A percentile compares a stretch with the other conserved stretches of the same genome.
phyloP scores from a whole-genome alignment of 2,113 vertebrate genomes.

The Carassius gibelio region DNA sequence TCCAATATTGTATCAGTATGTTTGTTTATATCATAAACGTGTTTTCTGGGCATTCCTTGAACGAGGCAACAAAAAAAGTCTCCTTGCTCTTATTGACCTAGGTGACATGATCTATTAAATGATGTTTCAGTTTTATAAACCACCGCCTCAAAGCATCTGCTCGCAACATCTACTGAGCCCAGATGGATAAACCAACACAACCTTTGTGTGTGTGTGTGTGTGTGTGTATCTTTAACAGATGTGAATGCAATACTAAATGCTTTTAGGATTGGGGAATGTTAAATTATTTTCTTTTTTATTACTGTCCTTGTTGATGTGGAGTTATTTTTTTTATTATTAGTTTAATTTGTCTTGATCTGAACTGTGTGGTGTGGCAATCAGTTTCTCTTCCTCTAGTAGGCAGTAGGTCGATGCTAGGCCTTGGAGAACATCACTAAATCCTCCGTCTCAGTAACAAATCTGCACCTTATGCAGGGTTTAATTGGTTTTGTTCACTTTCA shows the following conservation, averaged over 20 bases:
- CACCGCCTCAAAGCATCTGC: not conserved
- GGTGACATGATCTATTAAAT: not conserved
- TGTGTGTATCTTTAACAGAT: constrained; percentile 11
- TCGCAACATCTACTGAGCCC: constrained; percentile 39
- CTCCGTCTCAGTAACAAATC: constrained; percentile 22
- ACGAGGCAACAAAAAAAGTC: constrained; percentile 18
- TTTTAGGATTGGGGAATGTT: constrained; percentile 28
- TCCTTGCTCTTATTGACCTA: no score
- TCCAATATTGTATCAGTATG: constrained; percentile 35
- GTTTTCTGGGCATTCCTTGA: constrained; percentile 35
- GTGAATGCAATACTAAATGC: constrained; percentile 2
- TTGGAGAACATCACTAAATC: constrained; percentile 46
- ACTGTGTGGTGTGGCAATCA: not conserved
- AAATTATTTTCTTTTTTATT: constrained; percentile 54
- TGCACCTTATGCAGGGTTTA: constrained; percentile 52
- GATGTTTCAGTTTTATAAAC: not conserved
- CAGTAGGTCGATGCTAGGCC: constrained; percentile 58
- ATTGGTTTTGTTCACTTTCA: constrained; percentile 34
- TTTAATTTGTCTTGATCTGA: constrained; percentile 14
- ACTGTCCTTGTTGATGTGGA: not conserved
- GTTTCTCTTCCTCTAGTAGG: constrained; percentile 46
- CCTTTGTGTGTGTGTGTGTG: no score
- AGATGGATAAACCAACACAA: constrained; percentile 42
- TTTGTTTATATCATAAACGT: constrained; percentile 47
- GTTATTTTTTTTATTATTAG: not conserved